Percentiles rank a stretch among this genome's conserved stretches.
These are phyloP conservation scores for Monodelphis domestica DNA, from an alignment of 2,797 vertebrate species.

Conservation along the genomic window DNA sequence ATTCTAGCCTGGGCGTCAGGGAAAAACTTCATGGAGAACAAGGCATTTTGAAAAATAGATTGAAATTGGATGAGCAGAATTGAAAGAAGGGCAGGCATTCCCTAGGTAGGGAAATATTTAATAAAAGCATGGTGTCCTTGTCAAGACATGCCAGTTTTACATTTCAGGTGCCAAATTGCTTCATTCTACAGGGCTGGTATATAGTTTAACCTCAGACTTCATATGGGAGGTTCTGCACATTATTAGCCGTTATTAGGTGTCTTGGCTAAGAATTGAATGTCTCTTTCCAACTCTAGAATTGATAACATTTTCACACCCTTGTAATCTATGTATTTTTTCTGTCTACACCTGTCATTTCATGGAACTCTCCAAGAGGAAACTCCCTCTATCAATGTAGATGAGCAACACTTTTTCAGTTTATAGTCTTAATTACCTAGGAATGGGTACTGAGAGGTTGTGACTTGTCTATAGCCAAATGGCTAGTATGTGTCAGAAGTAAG, in stretches of 20 bases:
- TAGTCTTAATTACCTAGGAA: background rate
- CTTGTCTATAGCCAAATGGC: background rate
- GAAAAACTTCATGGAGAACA: background rate
- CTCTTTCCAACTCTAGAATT: background rate
- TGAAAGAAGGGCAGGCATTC: background rate
- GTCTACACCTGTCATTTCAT: background rate
- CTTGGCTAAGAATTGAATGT: background rate
- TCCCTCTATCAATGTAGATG: background rate
- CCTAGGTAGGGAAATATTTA: background rate
- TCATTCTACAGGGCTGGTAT: conserved; percentile 26
- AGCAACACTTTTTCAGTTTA: background rate
- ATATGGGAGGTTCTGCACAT: conserved; percentile 37
- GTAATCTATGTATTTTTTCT: background rate
- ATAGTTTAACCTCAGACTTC: conserved; percentile 37
- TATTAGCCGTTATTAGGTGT: background rate
- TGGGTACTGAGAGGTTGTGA: background rate
- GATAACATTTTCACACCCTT: background rate
- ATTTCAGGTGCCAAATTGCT: conserved; percentile 41
- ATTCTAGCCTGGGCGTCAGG: background rate
- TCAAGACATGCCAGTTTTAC: conserved; percentile 23
- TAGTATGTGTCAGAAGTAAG: background rate
- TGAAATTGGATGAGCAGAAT: background rate
- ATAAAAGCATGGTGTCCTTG: background rate
- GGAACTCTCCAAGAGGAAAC: background rate
- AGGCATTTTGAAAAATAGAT: background rate